These are phyloP conservation scores for Chloebia gouldiae DNA, from an alignment of 2,113 vertebrate genomes.

Conservation along the genomic window DNA sequence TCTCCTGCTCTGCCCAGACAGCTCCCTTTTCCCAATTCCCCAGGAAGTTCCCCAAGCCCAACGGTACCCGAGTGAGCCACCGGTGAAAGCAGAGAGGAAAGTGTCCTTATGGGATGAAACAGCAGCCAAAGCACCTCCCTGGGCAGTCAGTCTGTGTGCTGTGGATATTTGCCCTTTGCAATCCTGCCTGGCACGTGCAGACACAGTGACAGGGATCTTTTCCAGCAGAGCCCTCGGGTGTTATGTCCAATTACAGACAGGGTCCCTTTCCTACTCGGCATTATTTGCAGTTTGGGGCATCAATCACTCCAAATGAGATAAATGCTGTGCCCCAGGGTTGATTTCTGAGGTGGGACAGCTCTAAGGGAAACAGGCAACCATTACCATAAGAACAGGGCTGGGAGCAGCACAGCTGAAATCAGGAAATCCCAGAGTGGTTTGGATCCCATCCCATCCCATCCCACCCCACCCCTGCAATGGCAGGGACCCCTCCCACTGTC, in stretches of 20 bases:
- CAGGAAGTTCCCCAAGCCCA: neutral
- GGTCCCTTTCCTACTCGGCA: neutral
- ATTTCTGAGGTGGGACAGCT: neutral
- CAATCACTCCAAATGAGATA: neutral
- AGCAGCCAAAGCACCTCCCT: neutral
- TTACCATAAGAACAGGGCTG: neutral
- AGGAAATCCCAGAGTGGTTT: neutral
- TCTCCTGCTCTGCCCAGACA: neutral
- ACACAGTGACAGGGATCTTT: neutral
- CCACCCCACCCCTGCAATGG: too few species aligned
- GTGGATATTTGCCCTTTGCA: neutral
- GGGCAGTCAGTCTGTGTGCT: neutral
- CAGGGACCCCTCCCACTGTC: neutral
- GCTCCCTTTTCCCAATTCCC: rapidly evolving
- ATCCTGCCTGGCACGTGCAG: neutral
- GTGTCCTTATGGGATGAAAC: neutral
- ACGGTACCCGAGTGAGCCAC: neutral
- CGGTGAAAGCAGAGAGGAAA: neutral
- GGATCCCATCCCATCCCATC: too few species aligned
- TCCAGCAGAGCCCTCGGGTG: neutral
- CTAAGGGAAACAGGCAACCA: neutral
- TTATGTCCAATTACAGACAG: neutral
- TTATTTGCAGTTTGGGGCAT: neutral
- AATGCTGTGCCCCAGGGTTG: neutral
- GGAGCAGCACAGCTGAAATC: neutral